These are phyloP conservation scores for Globicephala melas DNA, from an alignment of 2,113 vertebrate species.

Conservation along the genomic window DNA sequence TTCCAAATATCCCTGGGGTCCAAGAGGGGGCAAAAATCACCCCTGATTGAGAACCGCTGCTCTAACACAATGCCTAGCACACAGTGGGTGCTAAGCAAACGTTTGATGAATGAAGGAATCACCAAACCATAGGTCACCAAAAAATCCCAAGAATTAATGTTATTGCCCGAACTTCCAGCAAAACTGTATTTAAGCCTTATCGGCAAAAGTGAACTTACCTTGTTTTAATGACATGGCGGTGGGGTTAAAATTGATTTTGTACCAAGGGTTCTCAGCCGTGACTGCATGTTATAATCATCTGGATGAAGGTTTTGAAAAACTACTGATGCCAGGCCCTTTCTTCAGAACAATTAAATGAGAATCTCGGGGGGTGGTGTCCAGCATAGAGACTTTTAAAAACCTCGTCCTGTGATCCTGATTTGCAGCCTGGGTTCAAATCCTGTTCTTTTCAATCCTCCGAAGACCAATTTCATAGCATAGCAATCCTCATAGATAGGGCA, in stretches of 20 bases:
- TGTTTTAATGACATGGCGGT: slow-evolving; percentile 10
- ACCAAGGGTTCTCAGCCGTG: not conserved
- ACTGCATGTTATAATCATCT: not conserved
- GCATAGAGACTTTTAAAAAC: not conserved
- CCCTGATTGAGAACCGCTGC: not conserved
- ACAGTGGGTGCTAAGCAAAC: not conserved
- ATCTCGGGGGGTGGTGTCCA: not conserved
- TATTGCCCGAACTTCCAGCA: not conserved
- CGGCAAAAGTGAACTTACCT: not conserved
- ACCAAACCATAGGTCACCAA: not conserved
- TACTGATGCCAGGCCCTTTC: not conserved
- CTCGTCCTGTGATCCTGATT: slow-evolving; percentile 39
- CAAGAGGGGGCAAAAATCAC: not conserved
- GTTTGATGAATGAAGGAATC: not conserved
- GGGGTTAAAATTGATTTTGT: not conserved
- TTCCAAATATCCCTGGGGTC: not conserved
- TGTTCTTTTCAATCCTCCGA: not conserved
- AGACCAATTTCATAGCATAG: not conserved
- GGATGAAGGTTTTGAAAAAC: not conserved
- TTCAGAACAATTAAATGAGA: not conserved
- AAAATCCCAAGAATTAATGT: not conserved
- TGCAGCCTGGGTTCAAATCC: not conserved
- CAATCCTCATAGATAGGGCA: not conserved
- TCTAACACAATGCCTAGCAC: not conserved
- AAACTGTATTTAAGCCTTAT: not conserved